Percentiles rank a stretch among this genome's conserved stretches.
Conservation (phyloP, 2,113 vertebrate species). For the Clinocottus analis region DNA sequence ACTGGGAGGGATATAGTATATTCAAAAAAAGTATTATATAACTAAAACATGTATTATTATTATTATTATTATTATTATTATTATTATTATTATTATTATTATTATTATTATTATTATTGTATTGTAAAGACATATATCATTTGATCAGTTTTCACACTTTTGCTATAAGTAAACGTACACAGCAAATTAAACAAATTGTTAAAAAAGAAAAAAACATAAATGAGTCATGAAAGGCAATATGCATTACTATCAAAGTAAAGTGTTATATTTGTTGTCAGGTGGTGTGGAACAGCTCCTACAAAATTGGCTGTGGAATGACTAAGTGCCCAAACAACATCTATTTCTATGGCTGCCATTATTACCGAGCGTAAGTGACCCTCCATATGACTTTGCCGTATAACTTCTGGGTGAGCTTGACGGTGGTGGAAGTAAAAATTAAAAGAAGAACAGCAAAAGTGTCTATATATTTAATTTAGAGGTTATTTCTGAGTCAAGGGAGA, state of each 20-base stretch:
- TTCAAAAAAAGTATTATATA: neutral
- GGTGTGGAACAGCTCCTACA: constrained; percentile 79
- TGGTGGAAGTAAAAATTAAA: too few relatives aligned
- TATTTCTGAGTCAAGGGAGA: neutral
- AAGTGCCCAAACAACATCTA: constrained; percentile 59
- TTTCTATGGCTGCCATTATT: constrained; percentile 80
- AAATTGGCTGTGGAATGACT: constrained; percentile 75
- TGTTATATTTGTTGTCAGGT: constrained; percentile 63
- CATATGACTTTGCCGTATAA: neutral
- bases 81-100: too few relatives aligned
- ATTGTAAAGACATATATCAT: neutral
- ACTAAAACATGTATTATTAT: too few relatives aligned
- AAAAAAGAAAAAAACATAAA: neutral
- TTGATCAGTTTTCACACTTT: neutral
- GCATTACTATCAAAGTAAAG: neutral
- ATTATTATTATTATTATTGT: too few relatives aligned
- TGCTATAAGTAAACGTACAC: neutral
- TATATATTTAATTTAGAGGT: neutral
- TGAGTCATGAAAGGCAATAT: neutral
- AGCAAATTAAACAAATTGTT: neutral
- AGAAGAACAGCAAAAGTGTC: neutral
- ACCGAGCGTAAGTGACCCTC: constrained; percentile 73
- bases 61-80: too few relatives aligned
- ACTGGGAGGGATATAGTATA: neutral
- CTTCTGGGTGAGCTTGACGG: neutral